Conservation (phyloP, 2,113 vertebrate species). For the Alethe castanea region DNA sequence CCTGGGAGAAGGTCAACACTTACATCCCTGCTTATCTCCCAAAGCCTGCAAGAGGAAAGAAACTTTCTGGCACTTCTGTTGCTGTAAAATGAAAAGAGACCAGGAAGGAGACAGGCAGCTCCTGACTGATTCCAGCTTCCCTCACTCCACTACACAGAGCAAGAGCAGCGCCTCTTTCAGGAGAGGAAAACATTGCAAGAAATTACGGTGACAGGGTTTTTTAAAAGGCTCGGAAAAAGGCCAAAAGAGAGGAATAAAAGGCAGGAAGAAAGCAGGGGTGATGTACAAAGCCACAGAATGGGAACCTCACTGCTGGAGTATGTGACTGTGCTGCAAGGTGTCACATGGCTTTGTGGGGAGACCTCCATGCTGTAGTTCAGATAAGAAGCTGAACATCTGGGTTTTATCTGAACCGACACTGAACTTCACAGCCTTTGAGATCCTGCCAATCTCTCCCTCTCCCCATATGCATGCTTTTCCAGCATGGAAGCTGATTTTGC, state of each 20-base stretch:
- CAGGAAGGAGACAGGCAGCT: not conserved
- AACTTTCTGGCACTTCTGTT: not conserved
- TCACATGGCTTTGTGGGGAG: not conserved
- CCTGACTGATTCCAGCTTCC: not conserved
- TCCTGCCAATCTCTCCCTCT: not conserved
- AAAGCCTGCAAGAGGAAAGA: not conserved
- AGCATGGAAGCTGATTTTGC: not conserved
- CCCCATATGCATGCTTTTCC: not conserved
- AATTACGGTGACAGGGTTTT: not conserved
- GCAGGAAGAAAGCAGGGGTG: not conserved
- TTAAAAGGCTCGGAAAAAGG: not conserved
- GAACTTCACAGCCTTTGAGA: constrained; percentile 6
- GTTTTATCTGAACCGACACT: not conserved
- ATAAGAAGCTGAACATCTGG: not conserved
- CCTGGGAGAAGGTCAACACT: not conserved
- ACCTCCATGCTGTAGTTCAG: not conserved
- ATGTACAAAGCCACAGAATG: not conserved
- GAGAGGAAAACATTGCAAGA: not conserved
- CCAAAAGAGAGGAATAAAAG: not conserved
- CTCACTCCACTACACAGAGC: not conserved
- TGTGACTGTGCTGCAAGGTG: not conserved
- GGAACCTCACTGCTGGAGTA: not conserved
- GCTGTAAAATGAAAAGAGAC: not conserved
- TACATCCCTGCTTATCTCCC: not conserved
- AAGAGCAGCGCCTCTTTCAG: not conserved